Evolutionary conservation across 2,113 vertebrate species (phyloP).

Genomic region (Rhynchomys soricoides): DNA sequence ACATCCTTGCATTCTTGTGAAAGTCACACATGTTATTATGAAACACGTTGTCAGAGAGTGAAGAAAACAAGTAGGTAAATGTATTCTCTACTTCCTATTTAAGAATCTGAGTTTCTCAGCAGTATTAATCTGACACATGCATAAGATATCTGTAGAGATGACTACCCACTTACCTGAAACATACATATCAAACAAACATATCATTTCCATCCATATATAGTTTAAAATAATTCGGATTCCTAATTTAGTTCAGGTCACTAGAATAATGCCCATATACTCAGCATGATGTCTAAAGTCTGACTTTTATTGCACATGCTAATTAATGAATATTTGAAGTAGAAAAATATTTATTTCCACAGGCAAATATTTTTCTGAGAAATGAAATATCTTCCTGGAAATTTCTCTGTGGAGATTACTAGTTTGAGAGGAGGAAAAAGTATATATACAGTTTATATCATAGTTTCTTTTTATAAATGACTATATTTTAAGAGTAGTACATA

Average conservation of each 20-base stretch:
- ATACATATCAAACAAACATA: too few species aligned
- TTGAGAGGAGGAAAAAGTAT: neutral
- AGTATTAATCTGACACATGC: slow-evolving; percentile 2
- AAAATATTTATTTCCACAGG: neutral
- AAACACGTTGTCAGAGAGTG: neutral
- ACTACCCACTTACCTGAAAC: slow-evolving; percentile 8
- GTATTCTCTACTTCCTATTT: neutral
- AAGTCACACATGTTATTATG: neutral
- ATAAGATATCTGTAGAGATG: slow-evolving; percentile 3
- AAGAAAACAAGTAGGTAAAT: neutral
- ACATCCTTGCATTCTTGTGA: neutral
- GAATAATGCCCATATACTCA: neutral
- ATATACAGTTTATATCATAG: neutral
- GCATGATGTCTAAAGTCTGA: slow-evolving; percentile 13
- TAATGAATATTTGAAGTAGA: neutral
- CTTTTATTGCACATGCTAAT: neutral
- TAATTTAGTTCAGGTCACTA: slow-evolving; percentile 46
- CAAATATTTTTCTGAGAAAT: slow-evolving; percentile 50
- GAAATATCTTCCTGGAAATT: neutral
- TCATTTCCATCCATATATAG: neutral
- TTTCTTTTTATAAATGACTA: neutral
- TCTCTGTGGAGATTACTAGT: neutral
- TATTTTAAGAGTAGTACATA: neutral
- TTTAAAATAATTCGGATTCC: slow-evolving; percentile 27
- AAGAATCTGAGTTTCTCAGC: neutral